A percentile compares a stretch with the other conserved stretches of the same genome.
These are phyloP conservation scores for Nothoprocta pentlandii DNA, from an alignment of 2,113 vertebrate genomes.

Conservation along the genomic window DNA sequence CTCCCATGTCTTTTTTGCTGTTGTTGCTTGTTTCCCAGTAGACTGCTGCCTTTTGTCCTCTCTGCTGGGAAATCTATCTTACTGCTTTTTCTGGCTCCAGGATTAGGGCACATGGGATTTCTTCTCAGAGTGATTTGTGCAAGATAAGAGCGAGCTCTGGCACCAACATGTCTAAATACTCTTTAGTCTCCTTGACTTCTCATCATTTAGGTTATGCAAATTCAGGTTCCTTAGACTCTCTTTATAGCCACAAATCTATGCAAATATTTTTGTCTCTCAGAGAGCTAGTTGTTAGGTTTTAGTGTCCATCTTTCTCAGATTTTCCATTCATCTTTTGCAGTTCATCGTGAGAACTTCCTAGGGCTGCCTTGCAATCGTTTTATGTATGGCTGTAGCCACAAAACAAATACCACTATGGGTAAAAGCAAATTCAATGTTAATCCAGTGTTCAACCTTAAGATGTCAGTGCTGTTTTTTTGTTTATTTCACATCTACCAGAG, in stretches of 20 bases:
- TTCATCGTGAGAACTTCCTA: slow-evolving; percentile 33
- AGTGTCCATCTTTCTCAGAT: slow-evolving; percentile 38
- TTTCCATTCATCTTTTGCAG: slow-evolving; percentile 39
- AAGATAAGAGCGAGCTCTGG: slow-evolving; percentile 52
- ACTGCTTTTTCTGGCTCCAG: slow-evolving; percentile 40
- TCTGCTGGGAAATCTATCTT: slow-evolving; percentile 41
- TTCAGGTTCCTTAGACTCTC: slow-evolving; percentile 40
- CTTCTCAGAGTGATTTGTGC: slow-evolving; percentile 62
- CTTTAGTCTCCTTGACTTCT: slow-evolving; percentile 61
- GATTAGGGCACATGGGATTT: slow-evolving; percentile 12
- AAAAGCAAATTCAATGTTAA: slow-evolving; percentile 22
- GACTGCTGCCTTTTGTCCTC: slow-evolving; percentile 45
- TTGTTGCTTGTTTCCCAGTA: background rate
- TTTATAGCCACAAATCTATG: slow-evolving; percentile 52
- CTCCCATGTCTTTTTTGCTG: background rate
- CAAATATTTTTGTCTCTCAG: slow-evolving; percentile 62
- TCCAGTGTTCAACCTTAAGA: background rate
- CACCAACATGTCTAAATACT: slow-evolving; percentile 67
- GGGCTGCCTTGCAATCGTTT: background rate
- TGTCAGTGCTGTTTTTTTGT: background rate
- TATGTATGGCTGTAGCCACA: background rate
- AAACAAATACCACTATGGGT: background rate
- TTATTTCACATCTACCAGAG: background rate
- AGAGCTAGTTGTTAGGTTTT: slow-evolving; percentile 7
- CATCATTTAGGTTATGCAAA: slow-evolving; percentile 71